These are phyloP conservation scores for Phyllostomus hastatus DNA, from an alignment of 2,113 vertebrate species.

Conservation along the genomic window DNA sequence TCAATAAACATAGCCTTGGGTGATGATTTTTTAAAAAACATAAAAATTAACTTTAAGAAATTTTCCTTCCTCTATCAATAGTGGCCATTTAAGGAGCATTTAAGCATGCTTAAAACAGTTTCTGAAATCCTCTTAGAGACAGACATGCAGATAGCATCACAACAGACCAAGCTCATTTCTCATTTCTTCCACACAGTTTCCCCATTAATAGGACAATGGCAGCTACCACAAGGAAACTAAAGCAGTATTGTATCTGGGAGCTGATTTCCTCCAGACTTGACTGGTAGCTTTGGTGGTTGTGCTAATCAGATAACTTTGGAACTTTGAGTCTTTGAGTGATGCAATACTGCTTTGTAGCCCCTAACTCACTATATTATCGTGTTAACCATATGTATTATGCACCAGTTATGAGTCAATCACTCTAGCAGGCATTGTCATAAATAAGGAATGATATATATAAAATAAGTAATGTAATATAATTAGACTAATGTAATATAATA, in stretches of 20 bases:
- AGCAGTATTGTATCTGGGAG: not conserved
- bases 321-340: not conserved
- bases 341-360: not conserved
- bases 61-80: not conserved
- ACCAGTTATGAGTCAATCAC: not conserved
- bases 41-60: not conserved
- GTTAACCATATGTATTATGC: not conserved
- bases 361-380: not conserved
- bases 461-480: not conserved
- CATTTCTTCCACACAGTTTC: not conserved
- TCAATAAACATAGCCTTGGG: too few species aligned
- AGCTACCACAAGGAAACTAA: not conserved
- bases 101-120: not conserved
- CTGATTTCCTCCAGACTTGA: not conserved
- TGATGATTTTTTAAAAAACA: not conserved
- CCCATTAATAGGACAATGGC: not conserved
- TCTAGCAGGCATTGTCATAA: not conserved
- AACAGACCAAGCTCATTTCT: not conserved
- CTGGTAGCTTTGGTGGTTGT: not conserved
- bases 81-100: not conserved
- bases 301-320: not conserved
- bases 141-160: not conserved
- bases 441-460: not conserved
- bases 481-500: not conserved
- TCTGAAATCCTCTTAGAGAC: not conserved